These are phyloP conservation scores for Philhelius pedissequus DNA, from an alignment of 2,888 invertebrate species.

Conservation along the genomic window DNA sequence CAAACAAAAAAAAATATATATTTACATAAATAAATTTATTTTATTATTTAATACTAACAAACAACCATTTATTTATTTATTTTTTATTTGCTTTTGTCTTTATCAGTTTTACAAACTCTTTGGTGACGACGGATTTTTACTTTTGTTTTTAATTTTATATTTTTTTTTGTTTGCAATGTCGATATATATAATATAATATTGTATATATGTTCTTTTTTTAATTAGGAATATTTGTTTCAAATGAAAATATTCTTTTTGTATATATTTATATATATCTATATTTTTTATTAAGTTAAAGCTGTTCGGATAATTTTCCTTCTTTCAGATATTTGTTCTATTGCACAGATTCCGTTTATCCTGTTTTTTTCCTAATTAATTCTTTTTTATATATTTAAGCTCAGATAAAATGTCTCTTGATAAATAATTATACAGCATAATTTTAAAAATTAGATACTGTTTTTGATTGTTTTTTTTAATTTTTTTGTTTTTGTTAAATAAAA, in stretches of 20 bases:
- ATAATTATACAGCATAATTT: conserved; percentile 31
- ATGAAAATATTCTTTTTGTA: conserved; percentile 51
- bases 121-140: conserved; percentile 68
- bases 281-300: conserved; percentile 57
- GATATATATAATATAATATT: conserved; percentile 25
- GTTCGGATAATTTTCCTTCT: conserved; percentile 45
- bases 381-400: conserved; percentile 58
- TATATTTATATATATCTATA: conserved; percentile 31
- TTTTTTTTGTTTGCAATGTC: conserved; percentile 33
- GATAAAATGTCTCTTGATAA: conserved; percentile 26
- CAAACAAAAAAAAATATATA: conserved; percentile 18
- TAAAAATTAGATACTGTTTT: conserved; percentile 42
- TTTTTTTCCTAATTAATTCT: conserved; percentile 34
- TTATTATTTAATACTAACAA: conserved; percentile 40
- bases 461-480: neutral
- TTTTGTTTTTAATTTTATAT: neutral
- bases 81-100: conserved; percentile 10
- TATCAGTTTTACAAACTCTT: conserved; percentile 63
- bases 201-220: conserved; percentile 4
- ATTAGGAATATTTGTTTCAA: conserved; percentile 65
- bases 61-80: conserved; percentile 58
- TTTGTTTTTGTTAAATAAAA: conserved; percentile 7
- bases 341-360: conserved; percentile 61
- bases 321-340: conserved; percentile 47
- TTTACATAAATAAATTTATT: conserved; percentile 13